Evolutionary conservation across 2,113 vertebrate genomes (phyloP), one percentile per base, ranked within the genome.

Genomic region (Regulus satrapa): DNA sequence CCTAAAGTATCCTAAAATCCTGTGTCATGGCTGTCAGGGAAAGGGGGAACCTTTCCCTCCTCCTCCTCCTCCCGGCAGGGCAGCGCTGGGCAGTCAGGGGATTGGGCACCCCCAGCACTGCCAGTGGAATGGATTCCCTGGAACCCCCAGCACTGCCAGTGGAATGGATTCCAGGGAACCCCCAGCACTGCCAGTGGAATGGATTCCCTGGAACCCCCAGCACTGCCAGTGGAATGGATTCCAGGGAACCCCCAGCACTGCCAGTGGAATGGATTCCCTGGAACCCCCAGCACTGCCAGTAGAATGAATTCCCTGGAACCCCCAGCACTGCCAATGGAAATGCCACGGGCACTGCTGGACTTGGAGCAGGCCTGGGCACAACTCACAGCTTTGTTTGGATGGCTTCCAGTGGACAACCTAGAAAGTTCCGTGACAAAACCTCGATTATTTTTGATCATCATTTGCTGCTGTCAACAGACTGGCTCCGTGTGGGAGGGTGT

Each of bases 341-440:
- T 52, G 32, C 5, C 54, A 12, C 2, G 13, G 49, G 6, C 56
- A 8, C 2, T 5, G 46, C 54, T 36, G 85, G 32, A 26, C 49
- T 45, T 13, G 34, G 21, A 40, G 13, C 19, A 29, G 38, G 36
- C 32, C 48, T 23, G 51, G 40, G 43, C 82, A 66, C 16, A 23
- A 28, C 2, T 41, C 68, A 9, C 14, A 24, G 34, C 68, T 31
- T 0, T 2, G 4, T 34, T 13, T 77, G 5, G 6, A 0, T 24
- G 4, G 10, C 58, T 78, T 17, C 52, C 4, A 6, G 5, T 28
- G 56, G 82, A 34, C 62, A 45, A 1, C 23, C 71, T 25, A 28
- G 75, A 66, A 86, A 46, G 14, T 59, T 74, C 72, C 12, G 6
- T 34, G 58, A 25, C 32, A 61, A 83, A 62, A 19, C 21, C 61